These are phyloP conservation scores for Tinea pellionella DNA, from an alignment of 2,888 invertebrate species.

Conservation along the genomic window DNA sequence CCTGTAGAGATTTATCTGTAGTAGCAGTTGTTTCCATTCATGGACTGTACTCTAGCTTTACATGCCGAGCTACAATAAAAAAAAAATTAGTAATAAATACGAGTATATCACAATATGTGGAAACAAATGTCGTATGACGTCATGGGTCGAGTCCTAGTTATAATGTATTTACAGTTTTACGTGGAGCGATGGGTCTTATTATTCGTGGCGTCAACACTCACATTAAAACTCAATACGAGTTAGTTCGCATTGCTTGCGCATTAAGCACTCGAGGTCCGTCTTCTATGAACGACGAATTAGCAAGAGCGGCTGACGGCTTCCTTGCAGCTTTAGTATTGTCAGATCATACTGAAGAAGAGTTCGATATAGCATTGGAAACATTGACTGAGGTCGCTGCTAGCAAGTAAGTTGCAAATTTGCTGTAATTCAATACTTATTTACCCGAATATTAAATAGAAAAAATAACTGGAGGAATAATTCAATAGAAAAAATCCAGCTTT, in stretches of 20 bases:
- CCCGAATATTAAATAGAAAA: too few species aligned
- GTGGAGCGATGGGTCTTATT: constrained; percentile 46
- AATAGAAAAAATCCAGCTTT: too few species aligned
- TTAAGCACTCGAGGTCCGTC: constrained; percentile 75
- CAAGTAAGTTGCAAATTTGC: constrained; percentile 17
- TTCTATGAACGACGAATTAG: constrained; percentile 81
- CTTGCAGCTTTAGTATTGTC: constrained; percentile 77
- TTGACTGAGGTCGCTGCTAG: constrained; percentile 55
- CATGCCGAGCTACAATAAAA: too few species aligned
- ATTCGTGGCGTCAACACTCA: constrained; percentile 48
- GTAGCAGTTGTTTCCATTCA: too few species aligned
- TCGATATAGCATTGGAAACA: constrained; percentile 69
- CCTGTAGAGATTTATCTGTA: too few species aligned
- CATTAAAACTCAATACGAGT: constrained; percentile 67
- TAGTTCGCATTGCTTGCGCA: constrained; percentile 75
- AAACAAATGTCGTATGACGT: too few species aligned
- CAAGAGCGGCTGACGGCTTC: constrained; percentile 73
- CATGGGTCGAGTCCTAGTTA: too few species aligned
- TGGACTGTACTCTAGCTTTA: too few species aligned
- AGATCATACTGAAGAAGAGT: constrained; percentile 65
- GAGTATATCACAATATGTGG: too few species aligned
- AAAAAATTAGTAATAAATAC: too few species aligned
- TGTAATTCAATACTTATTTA: too few species aligned
- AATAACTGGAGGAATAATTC: too few species aligned
- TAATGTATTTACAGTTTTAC: constrained; percentile 30